Evolutionary conservation across 2,888 invertebrate species (phyloP), one percentile per base, ranked within the genome.

Genomic region (Lycophotia porphyrea): DNA sequence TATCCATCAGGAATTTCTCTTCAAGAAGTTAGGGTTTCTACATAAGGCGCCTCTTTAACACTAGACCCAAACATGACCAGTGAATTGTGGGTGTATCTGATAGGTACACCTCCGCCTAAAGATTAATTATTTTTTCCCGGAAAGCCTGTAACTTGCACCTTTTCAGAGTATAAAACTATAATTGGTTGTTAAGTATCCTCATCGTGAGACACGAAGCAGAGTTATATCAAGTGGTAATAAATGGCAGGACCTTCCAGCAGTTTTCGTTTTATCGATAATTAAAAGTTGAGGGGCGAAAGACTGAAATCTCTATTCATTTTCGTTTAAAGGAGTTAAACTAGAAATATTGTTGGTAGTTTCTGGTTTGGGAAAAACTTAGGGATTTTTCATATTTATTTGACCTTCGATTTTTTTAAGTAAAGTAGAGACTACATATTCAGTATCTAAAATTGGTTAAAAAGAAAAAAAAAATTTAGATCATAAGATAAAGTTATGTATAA

Each of bases 181-280:
- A 83, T 71, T 68, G 64, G 63, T 15, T 60, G 39, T 71, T 55
- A 13, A 52, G 61, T 61, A 44, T 61, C 5, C 61, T 66, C 60
- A 24, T 31, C 18, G 15, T 21, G 44, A 71, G 36, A 66, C 21
- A 44, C 34, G 5, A 9, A 39, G 9, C 15, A n/a, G 42, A 60
- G n/a, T 21, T 11, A n/a, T 27, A 47, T 76, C 7, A 78, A 71
- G 52, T 52, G 64, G 64, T n/a, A n/a, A 83, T 83, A 71, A 80
- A 68, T 31, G 36, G n/a, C 71, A 55, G 34, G 24, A 2, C 18
- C 49, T 27, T 49, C 7, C 15, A 34, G 18, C n/a, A 27, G 31
- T 66, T 61, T 52, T 60, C 31, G 34, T 55, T 77, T 2, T 18
- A 39, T 36, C 1, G 61, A 44, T 64, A 47, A 55, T 71, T 77